Base-by-base conservation (phyloP, 2,888 invertebrate species). In the Euspilapteryx auroguttella region DNA sequence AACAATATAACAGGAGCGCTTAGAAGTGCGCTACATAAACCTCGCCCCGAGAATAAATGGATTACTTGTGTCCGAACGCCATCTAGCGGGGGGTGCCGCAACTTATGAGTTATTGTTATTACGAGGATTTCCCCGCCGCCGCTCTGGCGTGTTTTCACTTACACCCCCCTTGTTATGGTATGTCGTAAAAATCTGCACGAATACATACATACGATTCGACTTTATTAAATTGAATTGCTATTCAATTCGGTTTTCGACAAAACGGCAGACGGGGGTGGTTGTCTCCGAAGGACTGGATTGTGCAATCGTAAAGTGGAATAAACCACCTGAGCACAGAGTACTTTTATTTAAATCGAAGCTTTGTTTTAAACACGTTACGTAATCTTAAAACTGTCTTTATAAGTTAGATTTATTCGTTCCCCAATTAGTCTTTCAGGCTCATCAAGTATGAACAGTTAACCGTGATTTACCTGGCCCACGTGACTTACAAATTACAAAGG, bases 41-140 rank as follows among this genome's bases (percentile, higher is more conserved):
- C 49, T 57, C 75, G 51, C 73, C 69, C 71, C 63, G 62, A 68
- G 75, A 68, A 65, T 64, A 75, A 75, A 75, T 75, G 75, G 75
- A 75, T 73, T 73, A 75, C 62, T 71, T 69, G 57, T 75, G 75
- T 75, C 66, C 69, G 43, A 52, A 47, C 62, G 64, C 62, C 73
- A 73, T 73, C 73, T 73, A 59, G 66, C 62, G 62, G 66, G 69
- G 71, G 73, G 73, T 49, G 48, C 44, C 51, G 34, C 50, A 49
- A 54, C 59, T 48, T 37, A 61, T 71, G 69, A 73, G 61, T 73
- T 71, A 75, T 68, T 69, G 65, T 73, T 75, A 73, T 73, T 68
- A 57, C 59, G 42, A 44, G 63, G 65, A 68, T 69, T 63, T 68
- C 53, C 63, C 59, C 55, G 58, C 61, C 65, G 61, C 63, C 63